Percentiles rank a stretch among this genome's conserved stretches.
Evolutionary conservation across 1,140 invertebrate species (phyloP).

Genomic region (Conus betulinus): DNA sequence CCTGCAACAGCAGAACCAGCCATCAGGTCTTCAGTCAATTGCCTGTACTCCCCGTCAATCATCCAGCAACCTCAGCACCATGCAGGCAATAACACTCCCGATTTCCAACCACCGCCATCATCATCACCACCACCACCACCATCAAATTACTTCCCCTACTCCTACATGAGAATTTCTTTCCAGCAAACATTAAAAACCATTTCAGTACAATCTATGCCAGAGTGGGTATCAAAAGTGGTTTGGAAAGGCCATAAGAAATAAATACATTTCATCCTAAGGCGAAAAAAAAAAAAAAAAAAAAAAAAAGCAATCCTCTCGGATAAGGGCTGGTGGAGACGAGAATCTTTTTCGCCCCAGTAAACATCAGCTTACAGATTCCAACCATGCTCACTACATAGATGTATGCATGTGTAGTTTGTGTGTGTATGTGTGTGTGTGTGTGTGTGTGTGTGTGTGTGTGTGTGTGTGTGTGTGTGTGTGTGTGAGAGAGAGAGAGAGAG

Average conservation of each 20-base stretch:
- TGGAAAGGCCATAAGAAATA: too few relatives aligned
- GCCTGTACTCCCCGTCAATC: not conserved
- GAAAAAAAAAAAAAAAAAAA: too few relatives aligned
- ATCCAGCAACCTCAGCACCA: not conserved
- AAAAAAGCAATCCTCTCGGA: too few relatives aligned
- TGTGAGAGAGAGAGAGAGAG: not conserved
- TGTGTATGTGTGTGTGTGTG: not conserved
- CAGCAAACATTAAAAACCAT: too few relatives aligned
- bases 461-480: not conserved
- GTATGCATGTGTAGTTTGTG: not conserved
- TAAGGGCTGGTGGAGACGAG: too few relatives aligned
- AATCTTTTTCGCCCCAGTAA: too few relatives aligned
- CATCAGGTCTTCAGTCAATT: not conserved
- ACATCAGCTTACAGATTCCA: not conserved
- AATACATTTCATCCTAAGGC: too few relatives aligned
- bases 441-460: constrained; percentile 31
- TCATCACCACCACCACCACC: not conserved
- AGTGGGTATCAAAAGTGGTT: too few relatives aligned
- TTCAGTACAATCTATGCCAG: too few relatives aligned
- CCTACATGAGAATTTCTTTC: too few relatives aligned
- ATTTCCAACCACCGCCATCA: not conserved
- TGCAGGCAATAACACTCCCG: too few relatives aligned
- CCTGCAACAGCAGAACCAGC: constrained; percentile 55
- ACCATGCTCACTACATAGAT: not conserved
- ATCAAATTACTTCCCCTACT: not conserved